Evolutionary conservation across 2,113 vertebrate genomes (phyloP).

Genomic region (Nesoenas mayeri): DNA sequence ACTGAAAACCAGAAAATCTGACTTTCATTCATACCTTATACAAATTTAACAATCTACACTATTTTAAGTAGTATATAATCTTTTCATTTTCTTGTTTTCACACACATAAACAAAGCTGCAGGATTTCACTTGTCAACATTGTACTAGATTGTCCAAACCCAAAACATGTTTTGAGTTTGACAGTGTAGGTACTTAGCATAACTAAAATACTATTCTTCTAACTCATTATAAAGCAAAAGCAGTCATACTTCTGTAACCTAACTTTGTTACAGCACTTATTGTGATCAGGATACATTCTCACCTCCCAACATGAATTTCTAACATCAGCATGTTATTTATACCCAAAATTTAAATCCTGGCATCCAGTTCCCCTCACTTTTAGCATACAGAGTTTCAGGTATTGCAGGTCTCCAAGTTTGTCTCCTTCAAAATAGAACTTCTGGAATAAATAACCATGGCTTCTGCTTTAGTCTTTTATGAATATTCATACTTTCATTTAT

Average conservation of each 20-base stretch:
- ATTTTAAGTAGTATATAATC: not conserved
- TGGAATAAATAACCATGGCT: not conserved
- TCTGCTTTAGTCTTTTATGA: not conserved
- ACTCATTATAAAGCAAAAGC: not conserved
- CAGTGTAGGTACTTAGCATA: not conserved
- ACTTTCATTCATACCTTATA: not conserved
- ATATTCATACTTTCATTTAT: not conserved
- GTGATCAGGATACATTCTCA: not conserved
- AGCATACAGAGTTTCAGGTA: not conserved
- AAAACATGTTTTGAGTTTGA: not conserved
- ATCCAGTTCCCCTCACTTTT: not conserved
- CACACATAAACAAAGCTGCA: not conserved
- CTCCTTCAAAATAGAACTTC: not conserved
- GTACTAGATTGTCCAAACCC: not conserved
- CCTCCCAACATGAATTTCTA: not conserved
- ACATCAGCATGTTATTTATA: not conserved
- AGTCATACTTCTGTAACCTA: not conserved
- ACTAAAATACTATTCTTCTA: not conserved
- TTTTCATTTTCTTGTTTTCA: not conserved
- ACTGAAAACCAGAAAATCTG: not conserved
- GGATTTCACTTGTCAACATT: not conserved
- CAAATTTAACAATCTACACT: not conserved
- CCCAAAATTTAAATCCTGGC: not conserved
- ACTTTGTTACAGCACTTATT: not conserved
- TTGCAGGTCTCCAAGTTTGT: not conserved